These are phyloP conservation scores for Bemisia tabaci DNA, from an alignment of 1,140 invertebrate genomes.

Conservation along the genomic window DNA sequence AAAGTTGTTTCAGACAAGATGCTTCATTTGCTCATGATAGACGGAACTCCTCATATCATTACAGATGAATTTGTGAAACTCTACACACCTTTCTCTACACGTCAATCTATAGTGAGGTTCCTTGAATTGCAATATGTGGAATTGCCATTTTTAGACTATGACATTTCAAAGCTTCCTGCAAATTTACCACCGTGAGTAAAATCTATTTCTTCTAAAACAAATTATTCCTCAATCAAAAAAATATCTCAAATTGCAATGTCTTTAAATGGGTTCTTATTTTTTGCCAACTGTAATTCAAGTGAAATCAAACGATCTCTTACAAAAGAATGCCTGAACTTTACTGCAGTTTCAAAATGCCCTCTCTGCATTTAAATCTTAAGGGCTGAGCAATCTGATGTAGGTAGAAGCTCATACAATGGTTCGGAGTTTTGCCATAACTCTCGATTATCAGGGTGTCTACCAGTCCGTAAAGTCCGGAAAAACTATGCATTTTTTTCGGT, in stretches of 20 bases:
- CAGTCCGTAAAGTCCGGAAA: neutral
- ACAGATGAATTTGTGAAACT: neutral
- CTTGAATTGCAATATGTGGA: neutral
- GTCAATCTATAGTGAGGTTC: neutral
- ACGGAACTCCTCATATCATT: neutral
- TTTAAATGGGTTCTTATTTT: too few species aligned
- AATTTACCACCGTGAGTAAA: neutral
- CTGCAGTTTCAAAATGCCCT: too few species aligned
- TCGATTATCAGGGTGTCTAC: neutral
- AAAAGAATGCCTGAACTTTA: too few species aligned
- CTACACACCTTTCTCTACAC: neutral
- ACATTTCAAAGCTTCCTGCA: neutral
- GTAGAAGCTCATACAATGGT: too few species aligned
- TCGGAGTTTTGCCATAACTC: too few species aligned
- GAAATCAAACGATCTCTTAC: too few species aligned
- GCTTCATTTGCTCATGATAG: neutral
- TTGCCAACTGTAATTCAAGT: too few species aligned
- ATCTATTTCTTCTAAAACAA: too few species aligned
- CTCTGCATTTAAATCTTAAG: too few species aligned
- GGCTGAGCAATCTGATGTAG: too few species aligned
- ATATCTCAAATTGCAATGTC: too few species aligned
- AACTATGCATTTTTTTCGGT: neutral
- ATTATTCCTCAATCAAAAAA: too few species aligned
- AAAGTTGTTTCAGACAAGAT: neutral
- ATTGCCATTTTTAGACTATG: neutral